phyloP scores from a whole-genome alignment of 2,888 invertebrate species.

The Apodemia duryi region DNA sequence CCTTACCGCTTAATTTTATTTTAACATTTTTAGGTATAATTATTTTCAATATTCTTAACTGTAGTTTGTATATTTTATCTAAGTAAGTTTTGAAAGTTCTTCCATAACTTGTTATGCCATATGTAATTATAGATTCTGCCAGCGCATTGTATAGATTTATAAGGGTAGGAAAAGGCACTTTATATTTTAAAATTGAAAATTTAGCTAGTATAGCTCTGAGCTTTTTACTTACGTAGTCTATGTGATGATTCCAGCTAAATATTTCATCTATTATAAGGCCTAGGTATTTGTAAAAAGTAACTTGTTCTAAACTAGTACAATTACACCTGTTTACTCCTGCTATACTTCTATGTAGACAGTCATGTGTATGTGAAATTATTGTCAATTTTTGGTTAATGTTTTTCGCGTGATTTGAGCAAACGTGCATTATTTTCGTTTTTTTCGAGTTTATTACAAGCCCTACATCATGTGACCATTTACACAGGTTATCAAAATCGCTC shows the following conservation, averaged over 20 bases:
- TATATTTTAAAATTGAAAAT: constrained; percentile 20
- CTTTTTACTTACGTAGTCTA: constrained; percentile 19
- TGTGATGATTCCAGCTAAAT: constrained; percentile 21
- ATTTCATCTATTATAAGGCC: constrained; percentile 8
- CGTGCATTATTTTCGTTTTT: constrained; percentile 7
- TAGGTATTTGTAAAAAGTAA: background rate
- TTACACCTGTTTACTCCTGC: constrained; percentile 19
- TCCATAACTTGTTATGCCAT: background rate
- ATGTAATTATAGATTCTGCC: too few species aligned
- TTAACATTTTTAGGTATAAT: too few species aligned
- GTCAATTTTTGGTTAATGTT: background rate
- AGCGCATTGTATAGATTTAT: too few species aligned
- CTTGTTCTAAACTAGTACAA: constrained; percentile 18
- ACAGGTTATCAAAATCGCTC: constrained; percentile 17
- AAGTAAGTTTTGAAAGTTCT: background rate
- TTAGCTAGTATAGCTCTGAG: constrained; percentile 22
- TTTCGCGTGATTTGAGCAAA: constrained; percentile 15
- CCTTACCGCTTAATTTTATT: too few species aligned
- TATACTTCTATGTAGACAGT: constrained; percentile 19
- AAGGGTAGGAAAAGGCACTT: constrained; percentile 17
- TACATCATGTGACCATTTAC: constrained; percentile 24
- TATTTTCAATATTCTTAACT: background rate
- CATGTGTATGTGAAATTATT: background rate
- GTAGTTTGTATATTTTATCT: background rate
- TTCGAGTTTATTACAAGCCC: constrained; percentile 21